Evolutionary conservation across 2,888 invertebrate genomes (phyloP).

Genomic region (Thera obeliscata): DNA sequence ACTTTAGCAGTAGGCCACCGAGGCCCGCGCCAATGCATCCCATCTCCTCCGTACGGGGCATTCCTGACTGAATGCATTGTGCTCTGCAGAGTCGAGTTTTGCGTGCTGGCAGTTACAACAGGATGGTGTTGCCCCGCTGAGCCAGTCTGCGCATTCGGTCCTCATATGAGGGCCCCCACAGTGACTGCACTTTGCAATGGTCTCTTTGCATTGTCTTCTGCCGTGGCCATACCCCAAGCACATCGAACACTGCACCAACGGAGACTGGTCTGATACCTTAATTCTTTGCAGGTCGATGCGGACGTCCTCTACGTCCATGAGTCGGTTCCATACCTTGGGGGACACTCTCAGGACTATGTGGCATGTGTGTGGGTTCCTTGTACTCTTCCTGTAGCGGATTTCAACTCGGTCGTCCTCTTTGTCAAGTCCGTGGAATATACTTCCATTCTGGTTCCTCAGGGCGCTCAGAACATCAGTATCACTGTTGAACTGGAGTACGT

Average conservation of each 20-base stretch:
- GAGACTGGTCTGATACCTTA: background rate
- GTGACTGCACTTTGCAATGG: constrained; percentile 34
- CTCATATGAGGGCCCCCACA: constrained; percentile 37
- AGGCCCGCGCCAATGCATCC: background rate
- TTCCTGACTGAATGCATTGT: background rate
- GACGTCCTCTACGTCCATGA: too few relatives aligned
- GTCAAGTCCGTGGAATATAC: too few relatives aligned
- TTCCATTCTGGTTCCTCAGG: too few relatives aligned
- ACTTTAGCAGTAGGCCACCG: background rate
- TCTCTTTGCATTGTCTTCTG: constrained; percentile 30
- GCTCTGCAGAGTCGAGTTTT: background rate
- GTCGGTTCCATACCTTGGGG: too few relatives aligned
- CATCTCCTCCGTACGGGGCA: background rate
- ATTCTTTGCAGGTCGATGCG: too few relatives aligned
- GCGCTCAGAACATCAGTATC: too few relatives aligned
- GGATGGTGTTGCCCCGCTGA: background rate
- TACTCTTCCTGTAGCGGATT: too few relatives aligned
- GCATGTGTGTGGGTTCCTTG: too few relatives aligned
- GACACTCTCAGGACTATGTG: too few relatives aligned
- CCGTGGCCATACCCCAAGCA: constrained; percentile 40
- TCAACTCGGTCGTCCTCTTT: too few relatives aligned
- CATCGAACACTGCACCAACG: constrained; percentile 33
- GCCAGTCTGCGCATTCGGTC: constrained; percentile 16
- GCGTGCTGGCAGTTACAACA: background rate
- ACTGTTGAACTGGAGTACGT: too few relatives aligned